phyloP scores from a whole-genome alignment of 2,888 invertebrate species.

The Parascotia fuliginaria region DNA sequence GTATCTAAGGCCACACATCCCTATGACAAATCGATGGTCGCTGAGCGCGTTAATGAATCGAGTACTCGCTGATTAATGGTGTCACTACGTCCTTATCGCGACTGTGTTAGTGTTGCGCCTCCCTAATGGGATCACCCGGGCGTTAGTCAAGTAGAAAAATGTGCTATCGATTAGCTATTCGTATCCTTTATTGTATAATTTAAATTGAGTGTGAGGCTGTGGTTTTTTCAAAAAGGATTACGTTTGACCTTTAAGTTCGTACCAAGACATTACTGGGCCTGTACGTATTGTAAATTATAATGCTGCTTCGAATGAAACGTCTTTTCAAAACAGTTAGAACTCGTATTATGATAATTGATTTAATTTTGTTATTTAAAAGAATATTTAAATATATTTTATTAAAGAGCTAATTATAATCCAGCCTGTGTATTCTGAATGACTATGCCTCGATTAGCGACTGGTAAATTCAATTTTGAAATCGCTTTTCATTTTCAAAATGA shows the following conservation, averaged over 20 bases:
- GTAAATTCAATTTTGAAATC: conserved; percentile 53
- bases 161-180: conserved; percentile 36
- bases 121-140: conserved; percentile 74
- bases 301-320: no score
- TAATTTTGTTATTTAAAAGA: no score
- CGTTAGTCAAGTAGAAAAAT: conserved; percentile 50
- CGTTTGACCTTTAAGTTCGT: neutral
- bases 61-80: conserved; percentile 77
- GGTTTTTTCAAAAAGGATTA: neutral
- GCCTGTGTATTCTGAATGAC: conserved; percentile 21
- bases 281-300: no score
- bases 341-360: no score
- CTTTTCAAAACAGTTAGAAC: no score
- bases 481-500: conserved; percentile 52
- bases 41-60: conserved; percentile 74
- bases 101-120: conserved; percentile 65
- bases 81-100: conserved; percentile 71
- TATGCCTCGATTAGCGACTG: conserved; percentile 56
- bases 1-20: conserved; percentile 59
- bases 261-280: no score
- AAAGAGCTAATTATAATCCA: neutral
- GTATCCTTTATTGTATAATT: conserved; percentile 39
- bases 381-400: no score
- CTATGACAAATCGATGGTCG: conserved; percentile 78
- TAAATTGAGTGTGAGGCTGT: conserved; percentile 38